Base-by-base conservation (phyloP, 1,140 invertebrate genomes). In the Diachasmimorpha longicaudata region DNA sequence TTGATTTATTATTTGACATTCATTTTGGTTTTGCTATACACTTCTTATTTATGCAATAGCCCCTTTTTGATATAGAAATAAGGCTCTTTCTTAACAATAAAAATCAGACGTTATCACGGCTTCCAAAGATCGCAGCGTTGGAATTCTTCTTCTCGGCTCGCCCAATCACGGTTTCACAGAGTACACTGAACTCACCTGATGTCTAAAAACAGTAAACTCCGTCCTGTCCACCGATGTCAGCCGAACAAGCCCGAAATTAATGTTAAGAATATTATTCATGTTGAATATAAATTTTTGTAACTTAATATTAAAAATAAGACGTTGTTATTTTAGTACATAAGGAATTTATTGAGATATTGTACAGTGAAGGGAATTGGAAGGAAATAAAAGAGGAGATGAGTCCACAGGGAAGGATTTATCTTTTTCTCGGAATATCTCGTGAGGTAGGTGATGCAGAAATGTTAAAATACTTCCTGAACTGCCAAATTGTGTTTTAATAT, bases 141-240 rank as follows among this genome's bases (percentile, higher is more conserved):
- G 90, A 23, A 81, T 91, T 6, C 82, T 91, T 58, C 81, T 87
- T 19, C 83, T 91, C 1, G 90, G 90, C 13, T 82, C 89, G 16
- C 90, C 90, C 19, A 91, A 88, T 83, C 90, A 91, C 81, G 90
- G 90, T 0, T 89, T 87, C 81, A 90, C 90, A 11, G 89, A 90
- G 71, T 90, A 91, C 79, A 86, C 86, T 72, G 90, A 91, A 82
- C 81, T 91, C 21, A 90, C 90, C 72, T 91, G 89, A 90, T 72
- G 63, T 46, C 48, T 19, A 63, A n/a, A 8, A n/a, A 39, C 25
- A 70, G 21, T 70, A 21, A 14, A 44, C 19, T 48, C 42, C 42
- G 16, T 70, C 31, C 36, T 16, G 1, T 69, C 14, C 31, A 69
- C 31, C 19, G 31, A 37, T 23, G 25, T 68, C 48, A 39, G 74